Percentiles rank a stretch among this genome's conserved stretches.
phyloP scores from a whole-genome alignment of 2,888 invertebrate genomes.

The Hybos culiciformis region DNA sequence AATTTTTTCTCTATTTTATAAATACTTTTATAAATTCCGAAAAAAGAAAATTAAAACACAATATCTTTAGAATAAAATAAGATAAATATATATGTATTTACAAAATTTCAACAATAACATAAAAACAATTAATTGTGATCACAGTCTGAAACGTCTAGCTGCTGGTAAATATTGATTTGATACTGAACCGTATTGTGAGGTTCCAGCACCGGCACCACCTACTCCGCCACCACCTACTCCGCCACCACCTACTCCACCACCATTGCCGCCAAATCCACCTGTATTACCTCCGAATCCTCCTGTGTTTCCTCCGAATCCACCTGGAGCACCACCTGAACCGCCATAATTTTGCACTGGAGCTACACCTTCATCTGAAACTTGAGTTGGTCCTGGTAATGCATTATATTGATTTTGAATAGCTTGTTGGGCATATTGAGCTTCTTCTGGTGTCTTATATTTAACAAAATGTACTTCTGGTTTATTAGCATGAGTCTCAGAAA shows the following conservation, averaged over 20 bases:
- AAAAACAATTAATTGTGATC: not conserved
- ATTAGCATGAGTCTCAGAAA: slow-evolving; percentile 18
- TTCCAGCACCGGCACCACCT: not conserved
- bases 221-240: too few species aligned
- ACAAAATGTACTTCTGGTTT: slow-evolving; percentile 30
- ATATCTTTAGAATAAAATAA: too few species aligned
- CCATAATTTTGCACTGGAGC: slow-evolving; percentile 16
- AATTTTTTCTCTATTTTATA: too few species aligned
- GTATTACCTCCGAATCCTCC: not conserved
- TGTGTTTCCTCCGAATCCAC: not conserved
- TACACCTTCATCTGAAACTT: slow-evolving; percentile 22
- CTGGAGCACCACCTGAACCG: not conserved
- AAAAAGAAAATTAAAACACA: too few species aligned
- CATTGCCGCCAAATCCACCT: not conserved
- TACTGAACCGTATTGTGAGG: not conserved
- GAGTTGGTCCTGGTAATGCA: slow-evolving; percentile 20
- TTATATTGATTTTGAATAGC: slow-evolving; percentile 26
- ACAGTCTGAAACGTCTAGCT: not conserved
- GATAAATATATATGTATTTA: too few species aligned
- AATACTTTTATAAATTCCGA: too few species aligned
- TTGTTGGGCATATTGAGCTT: slow-evolving; percentile 25
- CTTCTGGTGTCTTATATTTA: slow-evolving; percentile 28
- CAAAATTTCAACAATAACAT: too few species aligned
- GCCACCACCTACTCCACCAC: not conserved
- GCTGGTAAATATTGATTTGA: not conserved